Evolutionary conservation across 2,113 vertebrate genomes (phyloP), one percentile per base, ranked within the genome.

Genomic region (Phrynosoma platyrhinos): DNA sequence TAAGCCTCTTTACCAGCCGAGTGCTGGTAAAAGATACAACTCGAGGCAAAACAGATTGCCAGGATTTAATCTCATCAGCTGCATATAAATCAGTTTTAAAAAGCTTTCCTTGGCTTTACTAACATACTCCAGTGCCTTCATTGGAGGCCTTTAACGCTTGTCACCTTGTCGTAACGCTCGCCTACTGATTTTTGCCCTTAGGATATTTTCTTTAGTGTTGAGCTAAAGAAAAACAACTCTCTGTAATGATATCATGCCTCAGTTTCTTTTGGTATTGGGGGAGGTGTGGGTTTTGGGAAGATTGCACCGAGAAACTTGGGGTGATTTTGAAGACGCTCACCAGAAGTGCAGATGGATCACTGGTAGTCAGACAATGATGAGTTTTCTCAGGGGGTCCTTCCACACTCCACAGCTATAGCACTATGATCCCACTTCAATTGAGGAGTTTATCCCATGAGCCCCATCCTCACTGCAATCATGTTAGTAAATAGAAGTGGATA

Each of bases 191-290:
- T 89, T 62, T 75, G 21, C 21, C 87, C 84, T 91, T 66, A 87
- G 87, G 88, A 82, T 86, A 72, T 90, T 92, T 95, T 92, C 75
- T 88, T 79, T 72, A 27, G 10, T 2, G 42, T 12, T 78, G 76
- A 52, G 23, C 21, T 21, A 27, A 52, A 77, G 23, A 21, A 5
- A 25, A 47, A 47, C 5, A 47, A 47, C 5, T 36, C 36, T 76
- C 36, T 42, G 21, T 52, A 42, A 42, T 52, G 23, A 27, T 47
- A 23, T 52, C 27, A 5, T 47, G 23, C 42, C 76, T 78, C 76
- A 52, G 9, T 78, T 78, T 47, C 58, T 62, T 62, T 18, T 18
- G 13, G 58, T 14, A 16, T 16, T 62, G 14, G 32, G 72, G 47
- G 47, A 47, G 47, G 7, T 47, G 5, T 47, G 16, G 32, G 32